Evolutionary conservation across 2,113 vertebrate genomes (phyloP).

Genomic region (Butorides virescens): DNA sequence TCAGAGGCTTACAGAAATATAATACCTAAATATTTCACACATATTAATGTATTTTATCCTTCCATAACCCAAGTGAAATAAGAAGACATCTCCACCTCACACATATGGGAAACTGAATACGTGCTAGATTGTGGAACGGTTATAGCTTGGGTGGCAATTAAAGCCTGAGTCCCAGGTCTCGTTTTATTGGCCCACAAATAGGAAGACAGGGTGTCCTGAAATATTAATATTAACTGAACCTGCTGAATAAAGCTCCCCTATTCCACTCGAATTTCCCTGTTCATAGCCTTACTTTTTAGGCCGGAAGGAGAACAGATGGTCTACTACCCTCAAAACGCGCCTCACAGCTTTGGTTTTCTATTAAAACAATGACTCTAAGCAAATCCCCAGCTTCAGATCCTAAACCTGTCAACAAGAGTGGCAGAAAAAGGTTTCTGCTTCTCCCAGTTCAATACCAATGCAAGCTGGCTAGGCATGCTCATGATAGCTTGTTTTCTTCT

Average conservation of each 20-base stretch:
- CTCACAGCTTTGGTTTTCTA: neutral
- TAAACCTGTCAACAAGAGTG: neutral
- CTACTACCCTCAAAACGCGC: neutral
- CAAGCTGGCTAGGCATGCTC: neutral
- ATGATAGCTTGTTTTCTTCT: neutral
- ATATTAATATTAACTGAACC: neutral
- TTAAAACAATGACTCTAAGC: neutral
- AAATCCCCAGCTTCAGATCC: neutral
- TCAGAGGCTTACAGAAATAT: neutral
- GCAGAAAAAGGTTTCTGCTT: neutral
- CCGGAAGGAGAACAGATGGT: neutral
- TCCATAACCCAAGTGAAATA: neutral
- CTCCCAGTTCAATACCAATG: neutral
- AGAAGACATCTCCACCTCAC: neutral
- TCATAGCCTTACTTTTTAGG: neutral
- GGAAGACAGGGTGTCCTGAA: neutral
- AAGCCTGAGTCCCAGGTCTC: neutral
- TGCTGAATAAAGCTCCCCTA: neutral
- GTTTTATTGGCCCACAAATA: neutral
- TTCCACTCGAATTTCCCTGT: neutral
- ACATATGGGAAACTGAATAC: neutral
- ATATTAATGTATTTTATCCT: neutral
- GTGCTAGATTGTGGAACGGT: neutral
- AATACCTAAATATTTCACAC: slow-evolving; percentile 13
- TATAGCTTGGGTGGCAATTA: neutral